Base-by-base conservation (phyloP, 1,140 invertebrate genomes). In the Dreissena rostriformis region DNA sequence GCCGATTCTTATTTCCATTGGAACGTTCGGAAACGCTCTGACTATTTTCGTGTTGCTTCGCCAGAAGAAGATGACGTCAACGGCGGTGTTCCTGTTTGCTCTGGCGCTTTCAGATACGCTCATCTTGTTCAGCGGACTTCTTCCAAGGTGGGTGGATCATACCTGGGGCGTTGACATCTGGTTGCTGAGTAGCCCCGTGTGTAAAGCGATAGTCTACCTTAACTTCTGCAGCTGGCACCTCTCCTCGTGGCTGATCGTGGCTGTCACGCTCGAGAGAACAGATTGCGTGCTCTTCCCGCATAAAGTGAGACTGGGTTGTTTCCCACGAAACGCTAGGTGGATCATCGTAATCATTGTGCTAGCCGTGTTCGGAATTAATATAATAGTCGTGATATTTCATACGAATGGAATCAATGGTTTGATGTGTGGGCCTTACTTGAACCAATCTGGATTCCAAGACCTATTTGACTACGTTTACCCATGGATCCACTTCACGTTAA, bases 161-260 rank as follows among this genome's bases (percentile, higher is more conserved):
- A 55, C 53, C 0, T 87, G 85, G n/a, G 75, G 84, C 1, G 8
- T 83, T 10, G 88, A 90, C 26, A 53, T 90, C 6, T 70, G 88
- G 11, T 15, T 65, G 11, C 28, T 75, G 10, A 72, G 77, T 24
- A 28, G 61, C 7, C 55, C 67, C 2, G 52, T 86, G 6, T 90
- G 90, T 81, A 87, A 86, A 63, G 17, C 85, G 0, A 86, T 87
- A 11, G 49, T 70, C 0, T 90, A 74, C 74, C 26, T 86, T 11
- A 73, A 84, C 5, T 90, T 89, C 66, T 66, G 78, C 17, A 55
- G 78, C 0, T 14, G 80, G 7, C 79, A 88, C 49, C 70, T 65
- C 17, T 90, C 89, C 7, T 75, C 88, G 1, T 91, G 89, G 89
- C 71, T 87, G 6, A 73, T 90, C 6, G 89, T 88, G 15, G 74